These are phyloP conservation scores for Drosophila paranaensis DNA, from an alignment of 2,888 invertebrate genomes.

Conservation along the genomic window DNA sequence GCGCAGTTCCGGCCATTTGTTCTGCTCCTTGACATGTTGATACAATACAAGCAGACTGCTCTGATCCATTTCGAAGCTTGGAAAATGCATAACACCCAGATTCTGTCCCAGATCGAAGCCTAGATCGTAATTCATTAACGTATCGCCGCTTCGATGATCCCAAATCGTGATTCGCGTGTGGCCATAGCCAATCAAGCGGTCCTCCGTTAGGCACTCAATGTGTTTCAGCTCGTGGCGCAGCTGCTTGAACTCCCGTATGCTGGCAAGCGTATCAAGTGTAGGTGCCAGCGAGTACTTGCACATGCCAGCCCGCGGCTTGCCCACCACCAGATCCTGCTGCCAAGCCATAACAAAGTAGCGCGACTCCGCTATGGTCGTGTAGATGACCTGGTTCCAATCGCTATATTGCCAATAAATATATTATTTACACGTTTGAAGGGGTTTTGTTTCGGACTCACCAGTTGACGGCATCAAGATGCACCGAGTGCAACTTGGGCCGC, in stretches of 20 bases:
- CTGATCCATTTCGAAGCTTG: conserved; percentile 81
- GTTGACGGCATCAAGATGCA: conserved; percentile 82
- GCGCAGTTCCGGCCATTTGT: conserved; percentile 65
- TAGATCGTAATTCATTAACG: conserved; percentile 83
- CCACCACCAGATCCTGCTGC: conserved; percentile 80
- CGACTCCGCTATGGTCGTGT: conserved; percentile 82
- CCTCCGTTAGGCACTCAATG: conserved; percentile 82
- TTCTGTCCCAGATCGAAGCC: conserved; percentile 78
- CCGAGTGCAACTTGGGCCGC: conserved; percentile 80
- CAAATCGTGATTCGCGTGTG: conserved; percentile 82
- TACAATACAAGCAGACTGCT: conserved; percentile 75
- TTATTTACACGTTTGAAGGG: not conserved
- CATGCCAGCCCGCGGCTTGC: conserved; percentile 79
- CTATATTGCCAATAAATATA: conserved; percentile 46
- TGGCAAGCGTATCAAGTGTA: conserved; percentile 83
- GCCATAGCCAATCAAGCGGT: conserved; percentile 83
- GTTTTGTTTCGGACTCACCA: conserved; percentile 63
- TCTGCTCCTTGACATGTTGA: conserved; percentile 59
- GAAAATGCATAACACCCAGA: conserved; percentile 81
- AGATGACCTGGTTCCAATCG: conserved; percentile 73
- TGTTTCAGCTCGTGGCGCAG: conserved; percentile 81
- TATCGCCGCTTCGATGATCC: conserved; percentile 84
- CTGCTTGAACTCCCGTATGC: conserved; percentile 83
- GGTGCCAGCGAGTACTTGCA: conserved; percentile 84
- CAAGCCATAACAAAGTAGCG: conserved; percentile 84